A percentile compares a stretch with the other conserved stretches of the same genome.
Conservation (phyloP, 2,888 invertebrate genomes). For the Hypena proboscidalis region DNA sequence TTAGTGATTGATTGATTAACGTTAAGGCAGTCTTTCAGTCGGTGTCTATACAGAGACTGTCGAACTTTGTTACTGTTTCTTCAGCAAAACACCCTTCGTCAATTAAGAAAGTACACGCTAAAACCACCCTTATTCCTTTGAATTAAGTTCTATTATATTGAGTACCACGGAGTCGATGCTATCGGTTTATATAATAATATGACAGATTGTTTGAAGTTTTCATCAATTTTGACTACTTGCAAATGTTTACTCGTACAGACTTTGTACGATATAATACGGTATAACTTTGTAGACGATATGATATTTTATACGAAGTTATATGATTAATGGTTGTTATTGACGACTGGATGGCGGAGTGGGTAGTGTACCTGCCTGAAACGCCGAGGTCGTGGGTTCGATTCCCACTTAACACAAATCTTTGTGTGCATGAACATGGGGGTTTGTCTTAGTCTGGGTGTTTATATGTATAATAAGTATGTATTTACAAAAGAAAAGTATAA, state of each 20-base stretch:
- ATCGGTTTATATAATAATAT: slow-evolving; percentile 33
- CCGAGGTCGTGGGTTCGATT: too few species aligned
- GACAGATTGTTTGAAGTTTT: slow-evolving; percentile 44
- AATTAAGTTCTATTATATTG: slow-evolving; percentile 1
- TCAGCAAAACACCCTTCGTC: slow-evolving; percentile 32
- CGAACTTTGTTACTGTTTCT: slow-evolving; percentile 49
- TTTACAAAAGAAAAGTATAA: too few species aligned
- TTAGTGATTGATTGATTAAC: slow-evolving; percentile 53
- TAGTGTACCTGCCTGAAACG: too few species aligned
- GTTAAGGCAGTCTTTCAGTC: slow-evolving; percentile 43
- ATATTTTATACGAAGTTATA: too few species aligned
- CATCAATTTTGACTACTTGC: slow-evolving; percentile 39
- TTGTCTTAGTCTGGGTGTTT: too few species aligned
- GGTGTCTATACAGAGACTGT: slow-evolving; percentile 52
- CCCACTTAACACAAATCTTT: too few species aligned
- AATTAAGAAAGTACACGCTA: not conserved
- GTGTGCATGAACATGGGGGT: too few species aligned
- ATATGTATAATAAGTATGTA: too few species aligned
- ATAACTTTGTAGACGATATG: too few species aligned
- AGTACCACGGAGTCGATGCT: slow-evolving; percentile 18
- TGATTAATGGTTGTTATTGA: too few species aligned
- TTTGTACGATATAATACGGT: slow-evolving; percentile 8
- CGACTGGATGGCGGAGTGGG: too few species aligned
- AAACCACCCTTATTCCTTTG: not conserved
- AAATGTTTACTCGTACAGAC: slow-evolving; percentile 33